Evolutionary conservation across 2,113 vertebrate species (phyloP), one percentile per base, ranked within the genome.

Genomic region (Cebus imitator): DNA sequence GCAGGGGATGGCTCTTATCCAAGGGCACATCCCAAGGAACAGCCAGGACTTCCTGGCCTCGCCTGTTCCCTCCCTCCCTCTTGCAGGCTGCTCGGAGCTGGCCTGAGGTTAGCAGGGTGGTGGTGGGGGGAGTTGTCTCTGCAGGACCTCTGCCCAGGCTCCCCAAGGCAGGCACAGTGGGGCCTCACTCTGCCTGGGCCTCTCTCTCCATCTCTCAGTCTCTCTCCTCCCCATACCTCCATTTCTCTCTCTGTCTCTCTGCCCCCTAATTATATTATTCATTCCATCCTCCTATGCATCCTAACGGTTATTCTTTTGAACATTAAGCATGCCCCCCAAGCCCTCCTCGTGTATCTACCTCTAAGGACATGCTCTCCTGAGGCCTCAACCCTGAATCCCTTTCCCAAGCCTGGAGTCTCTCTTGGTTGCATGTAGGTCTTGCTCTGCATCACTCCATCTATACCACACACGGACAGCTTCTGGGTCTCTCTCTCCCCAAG

Each of bases 151-250:
- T 91, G 70, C 97, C 82, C 76, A 98, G 97, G 94, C 97, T 96
- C 88, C 96, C 95, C 95, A 97, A 97, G 97, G 96, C 97, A 97
- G 97, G 80, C 95, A 95, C 95, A 89, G 93, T 97, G 97, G 93
- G 95, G 95, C 94, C 96, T 96, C 76, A 76, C 89, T 96, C 95
- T 96, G 96, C 95, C 97, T 91, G 91, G 88, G 79, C 81, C 82
- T 91, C 93, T 97, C 82, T 97, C 76, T 95, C 88, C 85, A 95
- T 91, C 87, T 85, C 94, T 97, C 82, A 88, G 55, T 95, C 83
- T 98, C 92, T 97, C 55, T 96, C 88, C 75, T 96, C 79, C 86
- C 97, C 82, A 92, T 1, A 55, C 78, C 72, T 96, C 73, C 91
- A 50, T 61, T 50, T 70, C 52, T 90, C 21, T 50, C 20, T 68